A percentile compares a stretch with the other conserved stretches of the same genome.
phyloP scores from a whole-genome alignment of 2,797 vertebrate genomes.

The Geotrypetes seraphini region DNA sequence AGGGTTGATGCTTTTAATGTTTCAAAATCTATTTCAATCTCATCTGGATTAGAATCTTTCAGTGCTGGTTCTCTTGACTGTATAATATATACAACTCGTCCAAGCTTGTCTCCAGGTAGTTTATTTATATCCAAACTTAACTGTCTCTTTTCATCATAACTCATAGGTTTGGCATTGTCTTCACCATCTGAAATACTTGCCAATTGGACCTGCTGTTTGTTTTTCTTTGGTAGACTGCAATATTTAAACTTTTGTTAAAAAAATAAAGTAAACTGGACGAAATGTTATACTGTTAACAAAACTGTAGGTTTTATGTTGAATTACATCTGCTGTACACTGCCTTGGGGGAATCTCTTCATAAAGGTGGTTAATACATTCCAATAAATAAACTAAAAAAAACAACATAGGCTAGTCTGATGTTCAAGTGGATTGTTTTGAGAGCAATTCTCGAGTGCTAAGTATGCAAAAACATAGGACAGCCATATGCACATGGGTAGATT shows the following conservation, averaged over 20 bases:
- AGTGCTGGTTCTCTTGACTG: constrained; percentile 64
- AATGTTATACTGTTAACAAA: no score
- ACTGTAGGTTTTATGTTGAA: no score
- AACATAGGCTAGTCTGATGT: no score
- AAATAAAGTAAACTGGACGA: no score
- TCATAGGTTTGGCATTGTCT: constrained; percentile 54
- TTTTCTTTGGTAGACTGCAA: constrained; percentile 49
- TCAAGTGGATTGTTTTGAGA: constrained; percentile 11
- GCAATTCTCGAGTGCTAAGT: constrained; percentile 15
- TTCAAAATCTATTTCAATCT: constrained; percentile 83
- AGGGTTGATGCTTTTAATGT: constrained; percentile 74
- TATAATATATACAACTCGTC: constrained; percentile 72
- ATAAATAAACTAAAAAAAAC: no score
- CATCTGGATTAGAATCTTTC: constrained; percentile 52
- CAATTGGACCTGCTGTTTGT: constrained; percentile 21
- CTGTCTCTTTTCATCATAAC: constrained; percentile 76
- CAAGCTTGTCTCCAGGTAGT: constrained; percentile 76
- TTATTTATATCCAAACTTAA: constrained; percentile 78
- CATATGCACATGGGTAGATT: no score
- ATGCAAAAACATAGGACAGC: no score
- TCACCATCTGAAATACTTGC: constrained; percentile 41
- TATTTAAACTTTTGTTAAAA: constrained; percentile 6
- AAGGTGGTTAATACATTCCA: no score
- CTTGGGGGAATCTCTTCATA: no score
- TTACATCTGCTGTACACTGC: no score